Conservation (phyloP, 2,888 invertebrate genomes). For the Amphipyra berbera region DNA sequence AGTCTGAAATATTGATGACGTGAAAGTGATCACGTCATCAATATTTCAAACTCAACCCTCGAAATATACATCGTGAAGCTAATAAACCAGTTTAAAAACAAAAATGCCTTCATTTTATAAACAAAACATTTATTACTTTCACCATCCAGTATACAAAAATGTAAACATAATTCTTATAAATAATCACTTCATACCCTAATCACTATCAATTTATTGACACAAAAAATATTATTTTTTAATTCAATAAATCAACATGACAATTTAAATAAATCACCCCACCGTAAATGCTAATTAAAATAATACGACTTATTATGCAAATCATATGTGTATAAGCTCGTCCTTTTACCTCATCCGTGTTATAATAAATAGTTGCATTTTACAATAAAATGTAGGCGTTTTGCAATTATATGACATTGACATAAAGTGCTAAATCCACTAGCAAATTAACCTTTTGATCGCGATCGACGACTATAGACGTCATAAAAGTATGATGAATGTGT, state of each 20-base stretch:
- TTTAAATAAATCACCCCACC: conserved; percentile 24
- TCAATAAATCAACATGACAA: conserved; percentile 33
- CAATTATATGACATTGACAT: neutral
- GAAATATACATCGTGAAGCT: too few relatives aligned
- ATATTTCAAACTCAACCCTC: too few relatives aligned
- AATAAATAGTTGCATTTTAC: conserved; percentile 16
- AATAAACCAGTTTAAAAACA: neutral
- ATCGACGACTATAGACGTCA: too few relatives aligned
- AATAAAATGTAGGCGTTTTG: neutral
- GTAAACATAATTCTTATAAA: conserved; percentile 58
- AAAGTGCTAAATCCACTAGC: neutral
- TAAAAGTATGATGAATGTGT: too few relatives aligned
- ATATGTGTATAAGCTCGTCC: conserved; percentile 16
- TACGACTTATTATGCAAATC: conserved; percentile 30
- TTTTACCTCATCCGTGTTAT: conserved; percentile 1
- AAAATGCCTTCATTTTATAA: conserved; percentile 42
- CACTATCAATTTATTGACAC: conserved; percentile 32
- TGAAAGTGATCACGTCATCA: too few relatives aligned
- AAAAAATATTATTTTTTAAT: conserved; percentile 8
- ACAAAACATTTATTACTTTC: conserved; percentile 64
- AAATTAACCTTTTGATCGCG: too few relatives aligned
- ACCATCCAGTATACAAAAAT: conserved; percentile 62
- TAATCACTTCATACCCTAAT: conserved; percentile 25
- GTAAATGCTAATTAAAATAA: conserved; percentile 4
- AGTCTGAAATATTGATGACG: too few relatives aligned